Evolutionary conservation across 2,797 vertebrate species (phyloP).

Genomic region (Dryobates pubescens): DNA sequence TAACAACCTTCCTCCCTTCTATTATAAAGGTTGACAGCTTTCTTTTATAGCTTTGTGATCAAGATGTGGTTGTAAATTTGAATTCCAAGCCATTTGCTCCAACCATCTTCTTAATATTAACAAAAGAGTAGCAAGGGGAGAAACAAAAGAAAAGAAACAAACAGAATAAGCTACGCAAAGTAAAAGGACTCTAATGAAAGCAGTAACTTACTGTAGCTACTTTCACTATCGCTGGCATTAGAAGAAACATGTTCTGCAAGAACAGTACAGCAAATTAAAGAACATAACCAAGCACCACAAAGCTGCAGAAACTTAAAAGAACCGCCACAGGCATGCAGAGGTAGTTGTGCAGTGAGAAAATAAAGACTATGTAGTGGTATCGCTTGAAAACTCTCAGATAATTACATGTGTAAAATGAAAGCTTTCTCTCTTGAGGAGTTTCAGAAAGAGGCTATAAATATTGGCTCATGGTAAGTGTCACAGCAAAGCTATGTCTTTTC

Average conservation of each 20-base stretch:
- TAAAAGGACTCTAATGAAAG: conserved; percentile 78
- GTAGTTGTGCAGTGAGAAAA: conserved; percentile 57
- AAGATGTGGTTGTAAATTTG: conserved; percentile 37
- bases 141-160: conserved; percentile 67
- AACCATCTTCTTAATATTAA: conserved; percentile 43
- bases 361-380: conserved; percentile 32
- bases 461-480: neutral
- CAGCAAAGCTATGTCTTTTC: neutral
- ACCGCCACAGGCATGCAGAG: conserved; percentile 74
- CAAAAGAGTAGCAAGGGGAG: conserved; percentile 37
- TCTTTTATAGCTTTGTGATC: conserved; percentile 1
- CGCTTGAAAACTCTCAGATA: conserved; percentile 27
- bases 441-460: neutral
- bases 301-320: conserved; percentile 75
- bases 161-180: conserved; percentile 76
- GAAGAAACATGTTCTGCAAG: conserved; percentile 86
- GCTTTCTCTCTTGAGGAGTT: conserved; percentile 66
- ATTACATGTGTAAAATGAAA: conserved; percentile 69
- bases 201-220: conserved; percentile 85
- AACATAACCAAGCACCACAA: conserved; percentile 75
- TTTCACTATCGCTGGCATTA: conserved; percentile 87
- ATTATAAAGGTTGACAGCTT: neutral
- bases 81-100: conserved; percentile 81
- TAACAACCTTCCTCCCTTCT: neutral
- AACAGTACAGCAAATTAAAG: conserved; percentile 87